A percentile compares a stretch with the other conserved stretches of the same genome.
Evolutionary conservation across 1,140 invertebrate species (phyloP).

Genomic region (Myzus persicae): DNA sequence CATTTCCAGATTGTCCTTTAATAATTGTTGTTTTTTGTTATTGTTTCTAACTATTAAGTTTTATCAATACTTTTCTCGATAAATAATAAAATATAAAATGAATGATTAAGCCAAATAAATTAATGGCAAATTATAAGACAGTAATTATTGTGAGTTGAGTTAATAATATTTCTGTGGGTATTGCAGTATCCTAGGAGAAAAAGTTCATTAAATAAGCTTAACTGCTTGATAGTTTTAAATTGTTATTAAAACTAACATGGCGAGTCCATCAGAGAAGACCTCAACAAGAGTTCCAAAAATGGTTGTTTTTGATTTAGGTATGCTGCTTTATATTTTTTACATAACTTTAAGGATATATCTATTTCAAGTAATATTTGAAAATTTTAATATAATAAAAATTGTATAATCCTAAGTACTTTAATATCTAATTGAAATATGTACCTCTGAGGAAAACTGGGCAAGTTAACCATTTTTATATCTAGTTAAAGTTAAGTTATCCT

Average conservation of each 20-base stretch:
- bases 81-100: neutral
- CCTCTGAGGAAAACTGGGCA: no score
- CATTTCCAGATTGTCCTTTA: no score
- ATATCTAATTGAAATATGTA: no score
- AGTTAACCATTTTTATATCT: no score
- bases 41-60: no score
- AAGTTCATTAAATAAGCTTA: neutral
- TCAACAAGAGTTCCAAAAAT: conserved; percentile 59
- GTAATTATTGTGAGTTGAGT: neutral
- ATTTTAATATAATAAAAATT: no score
- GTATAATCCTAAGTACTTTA: no score
- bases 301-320: conserved; percentile 62
- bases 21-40: no score
- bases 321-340: neutral
- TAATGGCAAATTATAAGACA: neutral
- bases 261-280: neutral
- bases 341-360: neutral
- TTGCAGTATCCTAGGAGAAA: neutral
- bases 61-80: neutral
- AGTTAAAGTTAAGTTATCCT: no score
- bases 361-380: neutral
- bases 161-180: neutral
- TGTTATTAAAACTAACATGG: neutral
- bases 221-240: neutral
- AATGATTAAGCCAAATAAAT: neutral